Percentiles rank a stretch among this genome's conserved stretches.
Evolutionary conservation across 2,888 invertebrate species (phyloP).

Genomic region (Phyto melanocephala): DNA sequence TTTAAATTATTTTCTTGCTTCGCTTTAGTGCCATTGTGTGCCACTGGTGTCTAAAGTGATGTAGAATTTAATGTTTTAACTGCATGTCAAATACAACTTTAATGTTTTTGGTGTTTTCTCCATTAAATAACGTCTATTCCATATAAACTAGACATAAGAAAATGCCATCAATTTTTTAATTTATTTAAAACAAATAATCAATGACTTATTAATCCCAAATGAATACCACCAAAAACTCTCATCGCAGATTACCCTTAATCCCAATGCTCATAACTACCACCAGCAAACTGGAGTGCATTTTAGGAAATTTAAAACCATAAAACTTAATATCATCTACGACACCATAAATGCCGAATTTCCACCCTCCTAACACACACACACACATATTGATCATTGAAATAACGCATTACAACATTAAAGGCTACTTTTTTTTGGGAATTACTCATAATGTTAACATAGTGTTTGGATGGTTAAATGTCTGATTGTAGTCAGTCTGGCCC

Average conservation of each 20-base stretch:
- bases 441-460: constrained; percentile 1
- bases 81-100: too few relatives aligned
- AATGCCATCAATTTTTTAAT: too few relatives aligned
- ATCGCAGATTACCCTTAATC: not conserved
- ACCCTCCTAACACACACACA: too few relatives aligned
- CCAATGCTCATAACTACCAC: not conserved
- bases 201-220: not conserved
- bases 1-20: too few relatives aligned
- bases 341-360: not conserved
- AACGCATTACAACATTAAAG: not conserved
- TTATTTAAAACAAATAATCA: too few relatives aligned
- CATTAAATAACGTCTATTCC: too few relatives aligned
- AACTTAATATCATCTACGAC: not conserved
- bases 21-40: too few relatives aligned
- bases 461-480: constrained; percentile 28
- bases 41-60: too few relatives aligned
- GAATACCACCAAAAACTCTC: not conserved
- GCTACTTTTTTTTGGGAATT: not conserved
- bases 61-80: too few relatives aligned
- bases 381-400: not conserved
- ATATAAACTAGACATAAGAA: too few relatives aligned
- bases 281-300: not conserved
- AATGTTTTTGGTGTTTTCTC: too few relatives aligned
- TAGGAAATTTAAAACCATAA: not conserved
- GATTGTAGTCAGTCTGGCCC: constrained; percentile 1